These are phyloP conservation scores for Hecatera dysodea DNA, from an alignment of 2,888 invertebrate species.

Conservation along the genomic window DNA sequence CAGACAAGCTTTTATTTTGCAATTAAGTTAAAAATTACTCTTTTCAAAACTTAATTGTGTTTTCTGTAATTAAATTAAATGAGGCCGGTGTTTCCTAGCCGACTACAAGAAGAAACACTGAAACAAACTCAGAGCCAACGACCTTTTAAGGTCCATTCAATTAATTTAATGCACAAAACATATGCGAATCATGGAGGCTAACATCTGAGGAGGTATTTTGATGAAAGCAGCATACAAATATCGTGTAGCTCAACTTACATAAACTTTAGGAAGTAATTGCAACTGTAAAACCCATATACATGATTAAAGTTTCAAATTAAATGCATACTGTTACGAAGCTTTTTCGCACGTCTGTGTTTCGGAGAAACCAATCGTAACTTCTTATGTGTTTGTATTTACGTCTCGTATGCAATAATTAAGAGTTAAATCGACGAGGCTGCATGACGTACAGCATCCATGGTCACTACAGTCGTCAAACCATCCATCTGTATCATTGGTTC, in stretches of 20 bases:
- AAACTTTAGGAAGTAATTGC: not conserved
- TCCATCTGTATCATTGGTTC: conserved; percentile 13
- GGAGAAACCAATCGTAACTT: conserved; percentile 33
- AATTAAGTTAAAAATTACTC: too few species aligned
- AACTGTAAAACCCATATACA: not conserved
- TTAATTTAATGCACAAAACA: too few species aligned
- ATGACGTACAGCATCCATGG: conserved; percentile 38
- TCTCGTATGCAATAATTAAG: conserved; percentile 40
- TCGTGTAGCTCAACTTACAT: not conserved
- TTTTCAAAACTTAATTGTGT: too few species aligned
- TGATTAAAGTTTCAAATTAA: conserved; percentile 7
- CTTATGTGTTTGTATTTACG: conserved; percentile 35
- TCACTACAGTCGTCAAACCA: conserved; percentile 35
- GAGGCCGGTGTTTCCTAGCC: too few species aligned
- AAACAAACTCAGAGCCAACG: too few species aligned
- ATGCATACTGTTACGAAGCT: not conserved
- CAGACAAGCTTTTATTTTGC: too few species aligned
- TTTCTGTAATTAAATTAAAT: too few species aligned
- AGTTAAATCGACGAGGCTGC: conserved; percentile 20
- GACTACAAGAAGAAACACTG: too few species aligned
- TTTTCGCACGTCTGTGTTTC: conserved; percentile 1
- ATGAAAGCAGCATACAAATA: too few species aligned
- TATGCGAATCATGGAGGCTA: too few species aligned
- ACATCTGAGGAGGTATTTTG: too few species aligned
- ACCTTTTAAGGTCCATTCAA: too few species aligned